phyloP scores from a whole-genome alignment of 2,888 invertebrate genomes.

The Tipula vernalis region DNA sequence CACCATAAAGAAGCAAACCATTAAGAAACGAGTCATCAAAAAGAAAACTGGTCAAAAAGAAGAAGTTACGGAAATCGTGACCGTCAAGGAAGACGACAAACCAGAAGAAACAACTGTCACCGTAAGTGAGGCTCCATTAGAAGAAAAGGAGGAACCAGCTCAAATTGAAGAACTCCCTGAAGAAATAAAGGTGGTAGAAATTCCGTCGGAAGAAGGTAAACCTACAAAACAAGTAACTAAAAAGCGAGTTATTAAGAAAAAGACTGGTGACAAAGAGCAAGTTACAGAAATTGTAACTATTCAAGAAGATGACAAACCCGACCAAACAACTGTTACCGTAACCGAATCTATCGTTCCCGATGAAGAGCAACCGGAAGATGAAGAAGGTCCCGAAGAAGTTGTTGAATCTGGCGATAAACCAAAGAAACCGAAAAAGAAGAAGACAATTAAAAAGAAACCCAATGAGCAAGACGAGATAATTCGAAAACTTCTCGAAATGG shows the following conservation, averaged over 20 bases:
- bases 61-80: slow-evolving; percentile 30
- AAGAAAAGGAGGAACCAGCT: slow-evolving; percentile 15
- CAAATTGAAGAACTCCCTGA: slow-evolving; percentile 19
- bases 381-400: slow-evolving; percentile 24
- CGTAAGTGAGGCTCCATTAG: slow-evolving; percentile 18
- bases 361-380: slow-evolving; percentile 18
- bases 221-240: slow-evolving; percentile 26
- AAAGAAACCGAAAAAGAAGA: slow-evolving; percentile 26
- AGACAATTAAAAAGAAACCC: slow-evolving; percentile 22
- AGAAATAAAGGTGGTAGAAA: slow-evolving; percentile 19
- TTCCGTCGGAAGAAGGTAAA: slow-evolving; percentile 27
- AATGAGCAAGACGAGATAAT: slow-evolving; percentile 18
- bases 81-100: slow-evolving; percentile 28
- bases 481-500: slow-evolving; percentile 23
- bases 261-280: slow-evolving; percentile 28
- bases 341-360: slow-evolving; percentile 24
- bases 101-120: slow-evolving; percentile 24
- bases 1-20: slow-evolving; percentile 16
- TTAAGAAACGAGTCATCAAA: slow-evolving; percentile 24
- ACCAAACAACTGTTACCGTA: slow-evolving; percentile 27
- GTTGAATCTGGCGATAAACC: slow-evolving; percentile 18
- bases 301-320: slow-evolving; percentile 27
- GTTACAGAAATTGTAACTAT: slow-evolving; percentile 33
- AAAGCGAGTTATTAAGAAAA: slow-evolving; percentile 28
- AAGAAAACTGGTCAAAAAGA: slow-evolving; percentile 28